A percentile compares a stretch with the other conserved stretches of the same genome.
Evolutionary conservation across 1,140 invertebrate genomes (phyloP).

Genomic region (Zaprionus lachaisei): DNA sequence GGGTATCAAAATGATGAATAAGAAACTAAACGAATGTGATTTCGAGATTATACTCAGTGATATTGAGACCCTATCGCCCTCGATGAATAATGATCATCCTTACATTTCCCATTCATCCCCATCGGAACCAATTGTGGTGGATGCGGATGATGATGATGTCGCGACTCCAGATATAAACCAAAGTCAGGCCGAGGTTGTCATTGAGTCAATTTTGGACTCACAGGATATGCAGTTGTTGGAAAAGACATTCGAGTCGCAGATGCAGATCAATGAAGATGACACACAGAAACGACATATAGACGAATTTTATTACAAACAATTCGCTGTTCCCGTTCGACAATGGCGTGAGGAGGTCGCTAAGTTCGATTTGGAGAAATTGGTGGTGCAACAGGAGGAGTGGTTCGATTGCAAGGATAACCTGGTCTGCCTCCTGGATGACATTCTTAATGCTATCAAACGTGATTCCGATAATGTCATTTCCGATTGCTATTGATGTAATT

Average conservation of each 20-base stretch:
- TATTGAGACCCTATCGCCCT: conserved; percentile 46
- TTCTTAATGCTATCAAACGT: conserved; percentile 86
- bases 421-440: conserved; percentile 88
- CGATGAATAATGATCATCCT: conserved; percentile 1
- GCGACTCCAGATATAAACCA: conserved; percentile 28
- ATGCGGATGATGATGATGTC: conserved; percentile 6
- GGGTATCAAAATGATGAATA: conserved; percentile 86
- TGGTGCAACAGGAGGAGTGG: conserved; percentile 87
- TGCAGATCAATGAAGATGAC: conserved; percentile 55
- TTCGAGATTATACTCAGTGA: conserved; percentile 58
- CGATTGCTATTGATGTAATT: conserved; percentile 87
- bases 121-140: conserved; percentile 12
- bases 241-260: conserved; percentile 85
- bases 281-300: conserved; percentile 65
- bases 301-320: conserved; percentile 82
- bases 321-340: conserved; percentile 85
- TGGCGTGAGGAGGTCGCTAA: conserved; percentile 86
- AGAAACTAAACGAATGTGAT: conserved; percentile 82
- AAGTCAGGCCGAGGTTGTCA: conserved; percentile 70
- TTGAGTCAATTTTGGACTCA: conserved; percentile 86
- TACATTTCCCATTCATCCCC: neutral
- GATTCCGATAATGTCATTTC: conserved; percentile 86
- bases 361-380: conserved; percentile 86
- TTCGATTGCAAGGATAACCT: conserved; percentile 86
- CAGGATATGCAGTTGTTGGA: conserved; percentile 87